Conservation (phyloP, 1,140 invertebrate species). For the Orius insidiosus region DNA sequence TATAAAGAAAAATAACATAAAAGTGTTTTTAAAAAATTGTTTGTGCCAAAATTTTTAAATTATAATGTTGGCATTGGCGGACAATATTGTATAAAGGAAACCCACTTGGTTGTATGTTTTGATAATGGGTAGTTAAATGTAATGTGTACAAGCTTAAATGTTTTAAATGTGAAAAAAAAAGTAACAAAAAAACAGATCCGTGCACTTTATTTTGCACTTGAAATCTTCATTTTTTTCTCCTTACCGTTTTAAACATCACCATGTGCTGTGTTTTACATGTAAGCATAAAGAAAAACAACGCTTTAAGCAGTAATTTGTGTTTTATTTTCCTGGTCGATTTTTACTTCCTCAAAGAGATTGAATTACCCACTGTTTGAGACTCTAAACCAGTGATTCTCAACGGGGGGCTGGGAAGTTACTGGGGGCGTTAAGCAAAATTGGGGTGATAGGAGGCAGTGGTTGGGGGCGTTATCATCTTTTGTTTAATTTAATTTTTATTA, state of each 20-base stretch:
- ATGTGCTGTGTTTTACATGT: constrained; percentile 11
- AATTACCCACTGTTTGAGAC: no score
- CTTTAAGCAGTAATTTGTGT: constrained; percentile 10
- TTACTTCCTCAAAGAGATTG: no score
- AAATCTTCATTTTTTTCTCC: constrained; percentile 7
- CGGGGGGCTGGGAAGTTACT: no score
- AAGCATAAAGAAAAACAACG: constrained; percentile 12
- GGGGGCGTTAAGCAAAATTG: no score
- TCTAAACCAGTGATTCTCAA: no score
- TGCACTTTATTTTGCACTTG: not conserved
- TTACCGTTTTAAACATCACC: constrained; percentile 8
- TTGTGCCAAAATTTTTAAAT: constrained; percentile 5
- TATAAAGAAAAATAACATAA: not conserved
- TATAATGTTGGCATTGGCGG: not conserved
- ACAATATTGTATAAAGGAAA: not conserved
- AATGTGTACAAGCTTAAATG: constrained; percentile 6
- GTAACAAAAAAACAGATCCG: not conserved
- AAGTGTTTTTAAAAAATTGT: not conserved
- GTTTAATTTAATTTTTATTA: no score
- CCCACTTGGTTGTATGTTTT: constrained; percentile 9
- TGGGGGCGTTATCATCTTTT: no score
- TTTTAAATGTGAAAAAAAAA: constrained; percentile 5
- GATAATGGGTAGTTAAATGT: constrained; percentile 6
- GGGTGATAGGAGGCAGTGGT: no score
- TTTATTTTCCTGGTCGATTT: constrained; percentile 1